Evolutionary conservation across 2,888 invertebrate species (phyloP), one percentile per base, ranked within the genome.

Genomic region (Microplitis deprimator): DNA sequence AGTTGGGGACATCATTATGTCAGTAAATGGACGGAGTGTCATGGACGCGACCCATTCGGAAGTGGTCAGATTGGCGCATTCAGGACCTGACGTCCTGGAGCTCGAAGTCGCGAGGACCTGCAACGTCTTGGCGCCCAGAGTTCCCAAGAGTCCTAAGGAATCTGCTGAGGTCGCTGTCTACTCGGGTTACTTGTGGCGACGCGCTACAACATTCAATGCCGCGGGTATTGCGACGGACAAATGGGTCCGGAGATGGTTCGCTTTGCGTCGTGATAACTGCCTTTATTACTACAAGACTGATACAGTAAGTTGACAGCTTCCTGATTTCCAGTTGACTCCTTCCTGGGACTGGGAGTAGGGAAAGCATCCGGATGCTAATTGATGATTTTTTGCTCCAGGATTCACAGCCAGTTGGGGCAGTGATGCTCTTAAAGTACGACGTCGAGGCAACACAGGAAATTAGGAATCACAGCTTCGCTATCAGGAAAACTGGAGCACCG

Each of bases 211-310:
- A 80, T 91, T 92, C 40, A 92, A 92, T 81, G 91, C 93, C 5
- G 87, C 90, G 4, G 90, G 90, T 5, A 87, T 90, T 1, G 90
- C 90, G 5, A 87, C 89, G 40, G 91, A 90, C 89, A 93, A 94
- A 79, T 98, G 98, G 98, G 95, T 96, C 73, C 92, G 96, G 76
- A 92, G 98, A 82, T 98, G 96, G 96, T 98, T 98, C 90, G 95
- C 95, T 81, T 91, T 98, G 75, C 95, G 97, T 85, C 93, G 95
- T 74, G 97, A 98, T 91, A 96, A 97, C 91, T 97, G 97, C 91
- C 92, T 98, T 80, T 98, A 98, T 90, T 97, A 96, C 91, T 98
- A 97, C 91, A 98, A 97, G 92, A 95, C 95, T 85, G 96, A 97
- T 90, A 92, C 94, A 90, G 97, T 97, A 90, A 92, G n/a, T 16